phyloP scores from a whole-genome alignment of 2,113 vertebrate genomes.

The Lagopus muta region DNA sequence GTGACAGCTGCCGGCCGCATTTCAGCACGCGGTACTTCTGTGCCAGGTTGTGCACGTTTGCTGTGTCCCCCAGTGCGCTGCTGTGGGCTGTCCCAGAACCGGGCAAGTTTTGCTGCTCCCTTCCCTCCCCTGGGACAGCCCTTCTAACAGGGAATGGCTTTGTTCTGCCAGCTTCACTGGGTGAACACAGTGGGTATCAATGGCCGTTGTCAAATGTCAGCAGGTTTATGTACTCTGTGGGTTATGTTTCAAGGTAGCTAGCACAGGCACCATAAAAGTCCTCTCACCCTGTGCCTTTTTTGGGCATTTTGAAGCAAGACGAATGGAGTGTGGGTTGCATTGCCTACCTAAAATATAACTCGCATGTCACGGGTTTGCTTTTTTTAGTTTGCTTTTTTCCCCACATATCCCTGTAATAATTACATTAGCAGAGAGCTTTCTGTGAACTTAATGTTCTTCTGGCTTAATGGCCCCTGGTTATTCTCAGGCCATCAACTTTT shows the following conservation, averaged over 20 bases:
- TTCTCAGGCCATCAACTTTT: constrained; percentile 77
- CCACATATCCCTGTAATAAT: constrained; percentile 66
- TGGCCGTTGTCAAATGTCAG: neutral
- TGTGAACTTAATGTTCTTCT: constrained; percentile 76
- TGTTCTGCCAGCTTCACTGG: neutral
- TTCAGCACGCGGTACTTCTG: neutral
- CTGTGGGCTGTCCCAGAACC: neutral
- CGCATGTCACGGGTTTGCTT: neutral
- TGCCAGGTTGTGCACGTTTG: neutral
- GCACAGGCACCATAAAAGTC: neutral
- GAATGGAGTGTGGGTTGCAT: neutral
- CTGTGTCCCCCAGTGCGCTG: neutral
- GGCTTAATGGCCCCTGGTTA: constrained; percentile 77
- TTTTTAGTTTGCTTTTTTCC: constrained; percentile 1
- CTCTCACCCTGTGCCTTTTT: neutral
- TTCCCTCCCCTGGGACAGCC: neutral
- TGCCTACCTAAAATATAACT: neutral
- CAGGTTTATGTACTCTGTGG: neutral
- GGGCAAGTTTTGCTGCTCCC: neutral
- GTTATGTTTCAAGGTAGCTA: neutral
- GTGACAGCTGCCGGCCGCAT: neutral
- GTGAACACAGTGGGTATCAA: neutral
- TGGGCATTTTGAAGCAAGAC: neutral
- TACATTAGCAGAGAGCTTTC: constrained; percentile 68
- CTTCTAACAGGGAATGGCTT: neutral